Conservation (phyloP, 1,140 invertebrate species). For the Drosophila cardini region DNA sequence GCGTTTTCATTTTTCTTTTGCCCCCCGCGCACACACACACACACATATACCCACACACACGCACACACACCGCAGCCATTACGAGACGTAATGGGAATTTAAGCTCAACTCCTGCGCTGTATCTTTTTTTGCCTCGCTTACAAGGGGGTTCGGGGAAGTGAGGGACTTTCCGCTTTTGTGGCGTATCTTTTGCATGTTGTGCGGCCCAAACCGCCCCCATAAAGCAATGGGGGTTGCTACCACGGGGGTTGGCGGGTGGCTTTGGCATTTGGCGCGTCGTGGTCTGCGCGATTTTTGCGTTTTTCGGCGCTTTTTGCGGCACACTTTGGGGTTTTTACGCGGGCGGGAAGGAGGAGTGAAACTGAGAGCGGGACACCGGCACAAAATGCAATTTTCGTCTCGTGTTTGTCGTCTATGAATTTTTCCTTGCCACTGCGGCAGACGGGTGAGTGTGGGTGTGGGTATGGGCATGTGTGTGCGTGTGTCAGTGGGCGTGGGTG, state of each 20-base stretch:
- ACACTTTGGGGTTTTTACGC: constrained; percentile 56
- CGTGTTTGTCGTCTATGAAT: constrained; percentile 80
- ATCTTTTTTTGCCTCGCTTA: constrained; percentile 13
- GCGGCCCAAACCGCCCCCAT: constrained; percentile 43
- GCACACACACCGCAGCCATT: constrained; percentile 66
- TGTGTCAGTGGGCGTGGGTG: neutral
- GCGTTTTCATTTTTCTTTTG: constrained; percentile 78
- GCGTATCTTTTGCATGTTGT: constrained; percentile 82
- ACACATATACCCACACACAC: constrained; percentile 31
- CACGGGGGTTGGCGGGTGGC: constrained; percentile 30
- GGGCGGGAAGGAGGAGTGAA: neutral
- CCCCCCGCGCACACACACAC: constrained; percentile 26
- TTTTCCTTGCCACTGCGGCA: constrained; percentile 68
- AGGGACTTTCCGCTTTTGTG: constrained; percentile 75
- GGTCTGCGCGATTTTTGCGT: constrained; percentile 47
- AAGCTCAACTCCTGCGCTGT: constrained; percentile 70
- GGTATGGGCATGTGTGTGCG: constrained; percentile 29
- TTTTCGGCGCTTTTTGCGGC: constrained; percentile 53
- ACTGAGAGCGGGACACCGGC: constrained; percentile 4
- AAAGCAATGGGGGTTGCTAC: constrained; percentile 19
- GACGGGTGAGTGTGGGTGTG: no score
- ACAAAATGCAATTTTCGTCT: constrained; percentile 78
- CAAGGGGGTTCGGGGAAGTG: constrained; percentile 10
- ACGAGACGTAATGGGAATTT: constrained; percentile 81
- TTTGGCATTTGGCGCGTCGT: constrained; percentile 49